Conservation (phyloP, 2,888 invertebrate genomes). For the Drosophila putrida region DNA sequence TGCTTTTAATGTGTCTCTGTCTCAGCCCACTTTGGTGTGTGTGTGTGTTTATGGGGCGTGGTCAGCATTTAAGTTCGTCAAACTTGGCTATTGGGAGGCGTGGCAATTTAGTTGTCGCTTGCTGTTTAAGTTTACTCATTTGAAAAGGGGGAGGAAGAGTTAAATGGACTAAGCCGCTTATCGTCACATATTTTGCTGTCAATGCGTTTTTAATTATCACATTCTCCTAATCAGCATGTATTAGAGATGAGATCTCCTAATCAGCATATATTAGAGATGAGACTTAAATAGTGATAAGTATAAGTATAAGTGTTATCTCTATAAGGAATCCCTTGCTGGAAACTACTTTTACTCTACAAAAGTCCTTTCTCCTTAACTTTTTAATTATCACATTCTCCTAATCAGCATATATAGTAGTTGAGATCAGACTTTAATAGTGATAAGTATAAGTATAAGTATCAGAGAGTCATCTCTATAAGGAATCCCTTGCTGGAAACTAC, state of each 20-base stretch:
- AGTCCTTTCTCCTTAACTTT: too few species aligned
- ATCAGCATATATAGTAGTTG: too few species aligned
- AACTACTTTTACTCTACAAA: too few species aligned
- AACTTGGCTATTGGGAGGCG: constrained; percentile 28
- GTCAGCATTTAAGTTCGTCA: constrained; percentile 28
- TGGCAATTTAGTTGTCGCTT: constrained; percentile 38
- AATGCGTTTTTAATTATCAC: constrained; percentile 45
- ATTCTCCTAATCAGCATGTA: constrained; percentile 8
- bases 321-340: too few species aligned
- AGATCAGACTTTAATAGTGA: too few species aligned
- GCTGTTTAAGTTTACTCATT: constrained; percentile 30
- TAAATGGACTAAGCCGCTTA: constrained; percentile 30
- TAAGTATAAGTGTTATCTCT: neutral
- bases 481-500: neutral
- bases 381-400: too few species aligned
- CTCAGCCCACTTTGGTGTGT: constrained; percentile 5
- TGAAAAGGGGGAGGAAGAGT: neutral
- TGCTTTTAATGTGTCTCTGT: constrained; percentile 33
- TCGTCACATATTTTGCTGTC: constrained; percentile 40
- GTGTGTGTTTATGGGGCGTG: constrained; percentile 36
- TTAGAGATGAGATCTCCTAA: too few species aligned
- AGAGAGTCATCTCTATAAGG: neutral
- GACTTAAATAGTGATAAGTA: neutral
- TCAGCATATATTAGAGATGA: too few species aligned
- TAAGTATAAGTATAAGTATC: neutral